Conservation (phyloP, 37 sponge, comb jelly and placozoan species). For the Petrosia ficiformis region DNA sequence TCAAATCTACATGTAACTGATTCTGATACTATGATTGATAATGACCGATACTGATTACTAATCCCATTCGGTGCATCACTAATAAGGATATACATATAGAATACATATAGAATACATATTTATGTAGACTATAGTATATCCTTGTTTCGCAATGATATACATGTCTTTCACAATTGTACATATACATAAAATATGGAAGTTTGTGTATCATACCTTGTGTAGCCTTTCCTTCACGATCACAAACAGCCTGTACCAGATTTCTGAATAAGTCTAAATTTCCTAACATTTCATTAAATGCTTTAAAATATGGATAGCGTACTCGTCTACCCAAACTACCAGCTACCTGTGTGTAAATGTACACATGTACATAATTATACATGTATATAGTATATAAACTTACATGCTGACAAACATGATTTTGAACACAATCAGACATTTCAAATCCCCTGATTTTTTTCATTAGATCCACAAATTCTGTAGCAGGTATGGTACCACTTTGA, state of each 20-base stretch:
- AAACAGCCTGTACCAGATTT: conserved; percentile 41
- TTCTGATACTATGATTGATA: too few relatives aligned
- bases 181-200: not conserved
- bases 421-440: conserved; percentile 51
- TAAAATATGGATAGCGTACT: conserved; percentile 86
- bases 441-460: conserved; percentile 59
- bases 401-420: conserved; percentile 72
- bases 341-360: conserved; percentile 19
- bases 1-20: too few relatives aligned
- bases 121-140: too few relatives aligned
- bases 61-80: too few relatives aligned
- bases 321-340: conserved; percentile 50
- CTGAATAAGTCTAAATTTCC: conserved; percentile 87
- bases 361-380: not conserved
- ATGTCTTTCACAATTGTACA: not conserved
- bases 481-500: conserved; percentile 52
- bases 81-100: too few relatives aligned
- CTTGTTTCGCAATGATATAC: too few relatives aligned
- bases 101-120: too few relatives aligned
- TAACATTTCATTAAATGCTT: conserved; percentile 89
- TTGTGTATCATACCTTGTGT: conserved; percentile 46
- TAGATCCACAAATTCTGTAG: conserved; percentile 66
- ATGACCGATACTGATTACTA: too few relatives aligned
- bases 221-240: not conserved
- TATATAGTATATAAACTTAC: too few relatives aligned